phyloP scores from a whole-genome alignment of 2,888 invertebrate genomes.

The Brenthis daphne region DNA sequence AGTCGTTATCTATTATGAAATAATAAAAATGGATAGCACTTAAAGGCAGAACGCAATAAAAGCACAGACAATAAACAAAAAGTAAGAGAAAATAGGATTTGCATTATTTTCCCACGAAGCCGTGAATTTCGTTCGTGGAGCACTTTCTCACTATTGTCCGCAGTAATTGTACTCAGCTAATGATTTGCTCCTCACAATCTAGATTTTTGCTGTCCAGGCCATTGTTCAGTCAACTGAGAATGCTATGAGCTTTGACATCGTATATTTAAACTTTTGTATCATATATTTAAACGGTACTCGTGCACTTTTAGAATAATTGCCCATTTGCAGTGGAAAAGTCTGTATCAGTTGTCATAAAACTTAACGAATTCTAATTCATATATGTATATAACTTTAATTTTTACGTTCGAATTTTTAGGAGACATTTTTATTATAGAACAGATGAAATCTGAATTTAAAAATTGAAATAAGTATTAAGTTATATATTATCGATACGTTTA shows the following conservation, averaged over 20 bases:
- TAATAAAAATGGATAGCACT: conserved; percentile 32
- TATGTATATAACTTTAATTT: no score
- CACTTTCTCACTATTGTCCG: conserved; percentile 71
- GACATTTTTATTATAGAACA: no score
- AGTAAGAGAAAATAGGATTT: conserved; percentile 65
- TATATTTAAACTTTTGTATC: conserved; percentile 7
- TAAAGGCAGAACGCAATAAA: conserved; percentile 34
- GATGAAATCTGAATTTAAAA: no score
- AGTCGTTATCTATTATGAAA: conserved; percentile 17
- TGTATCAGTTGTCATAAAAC: no score
- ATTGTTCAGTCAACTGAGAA: conserved; percentile 39
- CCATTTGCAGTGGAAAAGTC: no score
- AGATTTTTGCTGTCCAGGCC: conserved; percentile 47
- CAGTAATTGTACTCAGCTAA: conserved; percentile 64
- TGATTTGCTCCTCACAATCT: conserved; percentile 61
- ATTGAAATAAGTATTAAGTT: no score
- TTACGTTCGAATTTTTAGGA: no score
- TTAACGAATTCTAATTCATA: no score
- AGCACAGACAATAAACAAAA: conserved; percentile 41
- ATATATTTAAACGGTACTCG: no score
- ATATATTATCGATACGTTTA: no score
- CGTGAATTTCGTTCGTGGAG: conserved; percentile 62
- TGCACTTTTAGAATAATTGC: no score
- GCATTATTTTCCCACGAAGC: conserved; percentile 60
- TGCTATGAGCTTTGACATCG: conserved; percentile 17